A percentile compares a stretch with the other conserved stretches of the same genome.
These are phyloP conservation scores for Clusia tigrina DNA, from an alignment of 2,888 invertebrate genomes.

Conservation along the genomic window DNA sequence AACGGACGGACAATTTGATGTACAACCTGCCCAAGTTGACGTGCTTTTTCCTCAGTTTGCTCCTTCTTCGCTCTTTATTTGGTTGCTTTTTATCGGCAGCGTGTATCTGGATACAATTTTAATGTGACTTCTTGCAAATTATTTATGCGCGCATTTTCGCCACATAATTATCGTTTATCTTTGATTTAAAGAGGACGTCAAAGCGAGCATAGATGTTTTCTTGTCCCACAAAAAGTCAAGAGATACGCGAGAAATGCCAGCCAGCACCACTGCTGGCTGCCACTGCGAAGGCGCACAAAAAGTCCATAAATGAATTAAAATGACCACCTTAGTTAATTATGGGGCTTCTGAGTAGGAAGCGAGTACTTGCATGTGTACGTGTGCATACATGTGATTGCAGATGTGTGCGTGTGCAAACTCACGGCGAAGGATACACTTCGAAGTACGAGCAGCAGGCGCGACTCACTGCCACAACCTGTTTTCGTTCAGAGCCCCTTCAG, in stretches of 20 bases:
- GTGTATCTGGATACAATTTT: conserved; percentile 57
- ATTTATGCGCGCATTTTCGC: conserved; percentile 58
- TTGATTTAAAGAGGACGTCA: conserved; percentile 57
- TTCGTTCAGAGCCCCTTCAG: conserved; percentile 4
- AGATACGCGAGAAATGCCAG: conserved; percentile 4
- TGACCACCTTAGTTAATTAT: conserved; percentile 61
- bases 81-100: conserved; percentile 44
- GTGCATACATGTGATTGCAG: conserved; percentile 9
- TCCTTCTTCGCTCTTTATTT: no score
- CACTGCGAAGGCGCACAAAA: neutral
- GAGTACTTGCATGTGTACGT: conserved; percentile 17
- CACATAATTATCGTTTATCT: conserved; percentile 63
- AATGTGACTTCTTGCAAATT: conserved; percentile 59
- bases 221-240: conserved; percentile 18
- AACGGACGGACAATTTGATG: neutral
- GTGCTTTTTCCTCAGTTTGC: conserved; percentile 18
- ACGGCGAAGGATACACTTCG: conserved; percentile 53
- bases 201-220: conserved; percentile 30
- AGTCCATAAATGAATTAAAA: conserved; percentile 35
- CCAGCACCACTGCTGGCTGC: neutral
- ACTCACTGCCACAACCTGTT: conserved; percentile 44
- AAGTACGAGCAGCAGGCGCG: no score
- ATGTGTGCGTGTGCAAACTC: conserved; percentile 34
- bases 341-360: conserved; percentile 60
- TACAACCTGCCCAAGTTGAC: conserved; percentile 10